A percentile compares a stretch with the other conserved stretches of the same genome.
phyloP scores from a whole-genome alignment of 2,113 vertebrate genomes.

The Tonatia bakeri region DNA sequence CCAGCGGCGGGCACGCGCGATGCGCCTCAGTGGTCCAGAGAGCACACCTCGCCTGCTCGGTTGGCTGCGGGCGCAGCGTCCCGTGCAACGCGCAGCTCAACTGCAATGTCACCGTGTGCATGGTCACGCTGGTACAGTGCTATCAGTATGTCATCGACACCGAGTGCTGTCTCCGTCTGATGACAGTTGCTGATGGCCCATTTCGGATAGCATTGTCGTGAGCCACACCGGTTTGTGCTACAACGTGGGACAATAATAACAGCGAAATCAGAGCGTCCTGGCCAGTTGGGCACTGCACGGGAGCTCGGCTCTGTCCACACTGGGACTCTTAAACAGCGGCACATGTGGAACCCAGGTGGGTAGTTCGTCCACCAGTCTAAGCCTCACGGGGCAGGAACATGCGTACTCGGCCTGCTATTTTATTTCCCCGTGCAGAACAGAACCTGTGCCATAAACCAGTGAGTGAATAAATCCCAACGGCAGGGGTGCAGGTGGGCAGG shows the following conservation, averaged over 20 bases:
- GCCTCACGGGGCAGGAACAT: background rate
- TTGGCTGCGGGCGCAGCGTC: background rate
- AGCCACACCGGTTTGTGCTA: background rate
- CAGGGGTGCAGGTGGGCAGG: too few species aligned
- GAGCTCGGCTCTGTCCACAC: background rate
- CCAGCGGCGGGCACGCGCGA: slow-evolving; percentile 5
- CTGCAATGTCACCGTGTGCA: background rate
- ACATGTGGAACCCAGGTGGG: background rate
- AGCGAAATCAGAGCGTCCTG: background rate
- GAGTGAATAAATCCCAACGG: too few species aligned
- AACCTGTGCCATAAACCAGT: too few species aligned
- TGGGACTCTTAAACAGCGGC: background rate
- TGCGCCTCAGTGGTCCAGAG: slow-evolving; percentile 36
- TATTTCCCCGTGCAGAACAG: background rate
- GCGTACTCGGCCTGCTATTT: background rate
- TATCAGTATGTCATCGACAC: background rate
- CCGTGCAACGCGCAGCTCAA: background rate
- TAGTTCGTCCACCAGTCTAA: background rate
- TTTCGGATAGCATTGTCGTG: background rate
- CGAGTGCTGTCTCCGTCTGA: background rate
- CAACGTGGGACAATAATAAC: background rate
- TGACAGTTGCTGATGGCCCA: background rate
- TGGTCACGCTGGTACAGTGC: background rate
- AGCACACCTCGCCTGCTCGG: background rate
- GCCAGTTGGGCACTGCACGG: background rate